phyloP scores from a whole-genome alignment of 2,888 invertebrate species.

The Euzophera pinguis region DNA sequence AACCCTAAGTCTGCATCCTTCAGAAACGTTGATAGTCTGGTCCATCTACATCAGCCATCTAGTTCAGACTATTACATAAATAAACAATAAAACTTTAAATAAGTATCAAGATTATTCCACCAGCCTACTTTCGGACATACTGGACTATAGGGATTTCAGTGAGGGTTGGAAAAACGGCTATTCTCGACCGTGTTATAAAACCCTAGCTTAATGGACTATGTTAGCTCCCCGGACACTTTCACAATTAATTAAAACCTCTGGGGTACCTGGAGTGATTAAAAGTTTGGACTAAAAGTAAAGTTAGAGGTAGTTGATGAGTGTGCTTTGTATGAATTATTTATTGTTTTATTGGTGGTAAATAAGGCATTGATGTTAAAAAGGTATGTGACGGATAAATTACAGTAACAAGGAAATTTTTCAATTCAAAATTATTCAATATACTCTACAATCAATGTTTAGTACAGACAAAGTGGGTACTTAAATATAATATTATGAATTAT shows the following conservation, averaged over 20 bases:
- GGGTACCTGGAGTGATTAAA: conserved; percentile 40
- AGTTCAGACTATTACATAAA: background rate
- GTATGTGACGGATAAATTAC: too few relatives aligned
- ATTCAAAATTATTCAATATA: too few relatives aligned
- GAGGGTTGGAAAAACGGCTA: conserved; percentile 64
- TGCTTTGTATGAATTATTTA: conserved; percentile 15
- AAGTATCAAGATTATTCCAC: conserved; percentile 23
- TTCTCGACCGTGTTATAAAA: conserved; percentile 55
- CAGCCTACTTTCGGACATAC: conserved; percentile 37
- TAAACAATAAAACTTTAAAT: background rate
- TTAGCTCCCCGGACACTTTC: conserved; percentile 52
- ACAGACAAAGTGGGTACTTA: too few relatives aligned
- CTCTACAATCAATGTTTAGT: too few relatives aligned
- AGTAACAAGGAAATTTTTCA: too few relatives aligned
- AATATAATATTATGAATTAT: too few relatives aligned
- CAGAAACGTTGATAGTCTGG: too few relatives aligned
- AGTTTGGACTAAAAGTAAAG: conserved; percentile 39
- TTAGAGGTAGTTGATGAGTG: conserved; percentile 14
- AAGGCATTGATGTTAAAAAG: too few relatives aligned
- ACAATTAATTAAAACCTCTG: conserved; percentile 69
- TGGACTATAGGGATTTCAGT: conserved; percentile 63
- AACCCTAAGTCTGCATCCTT: too few relatives aligned
- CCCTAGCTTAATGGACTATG: conserved; percentile 67
- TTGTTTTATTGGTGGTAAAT: conserved; percentile 10
- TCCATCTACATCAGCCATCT: too few relatives aligned